A percentile compares a stretch with the other conserved stretches of the same genome.
These are phyloP conservation scores for Syritta pipiens DNA, from an alignment of 2,888 invertebrate genomes.

Conservation along the genomic window DNA sequence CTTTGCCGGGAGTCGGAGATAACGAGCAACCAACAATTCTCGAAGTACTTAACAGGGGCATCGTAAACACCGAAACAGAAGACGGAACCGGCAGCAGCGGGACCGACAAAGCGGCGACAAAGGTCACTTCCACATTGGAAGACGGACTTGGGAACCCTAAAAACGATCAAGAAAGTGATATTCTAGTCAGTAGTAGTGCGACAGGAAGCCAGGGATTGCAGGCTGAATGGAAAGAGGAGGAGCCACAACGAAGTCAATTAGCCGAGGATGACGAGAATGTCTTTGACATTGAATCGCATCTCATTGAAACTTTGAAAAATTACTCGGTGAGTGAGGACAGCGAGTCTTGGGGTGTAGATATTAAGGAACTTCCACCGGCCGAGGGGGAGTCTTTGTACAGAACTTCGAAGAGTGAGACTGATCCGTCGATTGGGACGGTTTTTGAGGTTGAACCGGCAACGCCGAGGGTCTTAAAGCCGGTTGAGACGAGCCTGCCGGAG, in stretches of 20 bases:
- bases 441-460: conserved; percentile 77
- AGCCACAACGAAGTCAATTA: conserved; percentile 66
- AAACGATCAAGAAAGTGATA: conserved; percentile 67
- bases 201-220: conserved; percentile 64
- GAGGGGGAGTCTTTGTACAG: conserved; percentile 75
- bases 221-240: conserved; percentile 64
- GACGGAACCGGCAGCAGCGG: conserved; percentile 55
- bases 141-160: conserved; percentile 26
- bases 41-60: conserved; percentile 76
- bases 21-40: conserved; percentile 77
- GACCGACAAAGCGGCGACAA: conserved; percentile 33
- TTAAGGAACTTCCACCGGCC: conserved; percentile 75
- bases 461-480: conserved; percentile 73
- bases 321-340: conserved; percentile 73
- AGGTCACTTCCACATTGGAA: conserved; percentile 46
- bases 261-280: conserved; percentile 71
- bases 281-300: conserved; percentile 77
- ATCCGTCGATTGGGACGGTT: conserved; percentile 73
- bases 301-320: conserved; percentile 77
- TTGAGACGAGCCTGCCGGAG: conserved; percentile 71
- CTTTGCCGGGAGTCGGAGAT: conserved; percentile 79
- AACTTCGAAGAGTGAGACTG: conserved; percentile 75
- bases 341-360: conserved; percentile 72
- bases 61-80: conserved; percentile 58
- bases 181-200: conserved; percentile 73